Evolutionary conservation across 2,888 invertebrate species (phyloP).

Genomic region (Hyposoter didymator): DNA sequence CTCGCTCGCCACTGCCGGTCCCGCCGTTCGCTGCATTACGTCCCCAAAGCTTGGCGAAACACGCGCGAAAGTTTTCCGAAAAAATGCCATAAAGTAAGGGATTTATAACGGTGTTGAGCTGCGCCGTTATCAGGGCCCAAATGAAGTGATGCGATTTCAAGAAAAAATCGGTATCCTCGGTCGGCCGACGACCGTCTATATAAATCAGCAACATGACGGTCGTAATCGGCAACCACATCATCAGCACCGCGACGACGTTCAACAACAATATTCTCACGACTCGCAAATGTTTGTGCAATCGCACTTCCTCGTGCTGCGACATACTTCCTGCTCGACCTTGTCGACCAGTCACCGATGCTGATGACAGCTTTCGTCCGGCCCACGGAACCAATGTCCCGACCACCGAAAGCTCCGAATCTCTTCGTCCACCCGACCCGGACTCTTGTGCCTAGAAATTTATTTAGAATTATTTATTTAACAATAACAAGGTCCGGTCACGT

Average conservation of each 20-base stretch:
- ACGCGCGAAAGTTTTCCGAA: slow-evolving; percentile 85
- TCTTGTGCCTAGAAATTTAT: slow-evolving; percentile 66
- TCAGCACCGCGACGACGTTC: slow-evolving; percentile 86
- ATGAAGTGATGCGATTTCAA: slow-evolving; percentile 86
- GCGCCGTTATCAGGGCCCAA: slow-evolving; percentile 85
- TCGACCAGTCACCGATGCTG: slow-evolving; percentile 80
- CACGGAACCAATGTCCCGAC: slow-evolving; percentile 85
- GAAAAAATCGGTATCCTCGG: slow-evolving; percentile 85
- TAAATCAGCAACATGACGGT: slow-evolving; percentile 86
- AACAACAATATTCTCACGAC: slow-evolving; percentile 85
- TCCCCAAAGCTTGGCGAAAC: slow-evolving; percentile 84
- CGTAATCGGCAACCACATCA: slow-evolving; percentile 87
- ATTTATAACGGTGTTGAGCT: slow-evolving; percentile 86
- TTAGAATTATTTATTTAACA: neutral
- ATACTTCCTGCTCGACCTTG: slow-evolving; percentile 83
- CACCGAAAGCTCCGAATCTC: slow-evolving; percentile 85
- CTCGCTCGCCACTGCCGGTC: slow-evolving; percentile 71
- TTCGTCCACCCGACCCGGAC: slow-evolving; percentile 76
- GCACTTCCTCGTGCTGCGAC: slow-evolving; percentile 85
- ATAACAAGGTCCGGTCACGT: no score
- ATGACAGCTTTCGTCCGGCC: slow-evolving; percentile 83
- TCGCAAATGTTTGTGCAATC: slow-evolving; percentile 85
- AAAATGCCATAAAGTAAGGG: slow-evolving; percentile 86
- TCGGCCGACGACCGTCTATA: slow-evolving; percentile 85
- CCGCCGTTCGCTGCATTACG: slow-evolving; percentile 65